Evolutionary conservation across 2,888 invertebrate species (phyloP).

Genomic region (Papilio elwesi): DNA sequence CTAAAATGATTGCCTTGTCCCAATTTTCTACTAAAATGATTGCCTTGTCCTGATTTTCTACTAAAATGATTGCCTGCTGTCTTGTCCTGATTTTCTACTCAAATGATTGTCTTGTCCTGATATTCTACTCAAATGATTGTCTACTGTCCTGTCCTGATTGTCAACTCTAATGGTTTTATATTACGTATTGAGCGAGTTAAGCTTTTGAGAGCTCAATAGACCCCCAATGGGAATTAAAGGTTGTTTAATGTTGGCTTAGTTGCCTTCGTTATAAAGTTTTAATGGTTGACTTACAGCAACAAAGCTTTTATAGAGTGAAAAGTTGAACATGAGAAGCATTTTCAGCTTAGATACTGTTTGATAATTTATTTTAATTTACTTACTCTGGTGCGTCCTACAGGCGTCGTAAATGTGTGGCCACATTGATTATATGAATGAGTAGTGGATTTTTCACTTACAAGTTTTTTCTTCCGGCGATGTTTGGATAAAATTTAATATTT

Average conservation of each 20-base stretch:
- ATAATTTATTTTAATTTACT: background rate
- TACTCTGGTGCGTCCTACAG: background rate
- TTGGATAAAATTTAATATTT: no score
- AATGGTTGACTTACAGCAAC: constrained; percentile 44
- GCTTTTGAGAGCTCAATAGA: background rate
- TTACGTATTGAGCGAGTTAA: background rate
- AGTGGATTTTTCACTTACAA: background rate
- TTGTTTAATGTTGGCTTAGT: constrained; percentile 4
- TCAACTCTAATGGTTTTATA: background rate
- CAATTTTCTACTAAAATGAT: no score
- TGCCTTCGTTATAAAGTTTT: constrained; percentile 49
- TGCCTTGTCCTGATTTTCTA: no score
- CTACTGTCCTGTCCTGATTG: no score
- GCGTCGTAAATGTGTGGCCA: no score
- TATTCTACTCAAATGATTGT: no score
- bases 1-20: background rate
- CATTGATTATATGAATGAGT: background rate
- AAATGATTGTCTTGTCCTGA: background rate
- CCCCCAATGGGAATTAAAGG: background rate
- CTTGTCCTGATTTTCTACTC: no score
- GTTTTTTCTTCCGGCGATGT: no score
- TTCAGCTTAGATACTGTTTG: constrained; percentile 9
- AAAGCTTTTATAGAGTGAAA: constrained; percentile 34
- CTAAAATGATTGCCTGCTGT: no score
- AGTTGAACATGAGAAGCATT: constrained; percentile 15